phyloP scores from a whole-genome alignment of 2,797 vertebrate genomes.

The Peromyscus attwateri region DNA sequence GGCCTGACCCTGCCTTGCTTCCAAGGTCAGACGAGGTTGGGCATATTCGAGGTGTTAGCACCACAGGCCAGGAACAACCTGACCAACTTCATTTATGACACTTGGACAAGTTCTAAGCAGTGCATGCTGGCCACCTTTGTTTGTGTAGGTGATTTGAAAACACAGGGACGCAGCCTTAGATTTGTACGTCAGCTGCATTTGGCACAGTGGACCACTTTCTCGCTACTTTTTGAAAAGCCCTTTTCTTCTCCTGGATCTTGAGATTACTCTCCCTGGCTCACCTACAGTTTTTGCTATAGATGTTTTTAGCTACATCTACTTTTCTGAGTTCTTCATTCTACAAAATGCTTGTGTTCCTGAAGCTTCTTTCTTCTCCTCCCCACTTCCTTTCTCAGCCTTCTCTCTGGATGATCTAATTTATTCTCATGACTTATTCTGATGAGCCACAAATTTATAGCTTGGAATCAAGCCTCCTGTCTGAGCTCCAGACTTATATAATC shows the following conservation, averaged over 20 bases:
- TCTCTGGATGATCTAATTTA: not conserved
- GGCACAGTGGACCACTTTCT: not conserved
- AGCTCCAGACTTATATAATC: not conserved
- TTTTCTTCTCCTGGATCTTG: slow-evolving; percentile 25
- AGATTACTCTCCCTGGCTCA: not conserved
- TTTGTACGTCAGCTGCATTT: slow-evolving; percentile 18
- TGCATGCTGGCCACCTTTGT: not conserved
- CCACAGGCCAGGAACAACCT: not conserved
- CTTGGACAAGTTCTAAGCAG: not conserved
- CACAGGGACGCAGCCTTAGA: not conserved
- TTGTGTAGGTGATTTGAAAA: not conserved
- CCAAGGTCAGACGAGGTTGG: not conserved
- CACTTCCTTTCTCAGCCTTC: not conserved
- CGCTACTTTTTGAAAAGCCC: not conserved
- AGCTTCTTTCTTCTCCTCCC: not conserved
- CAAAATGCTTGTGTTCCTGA: not conserved
- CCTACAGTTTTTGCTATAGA: not conserved
- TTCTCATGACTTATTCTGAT: slow-evolving; percentile 55
- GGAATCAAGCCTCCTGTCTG: not conserved
- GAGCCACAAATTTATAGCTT: not conserved
- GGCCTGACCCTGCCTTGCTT: not conserved
- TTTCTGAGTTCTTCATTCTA: not conserved
- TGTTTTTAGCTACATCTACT: not conserved
- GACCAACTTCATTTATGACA: slow-evolving; percentile 1
- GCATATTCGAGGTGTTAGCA: not conserved